Conservation (phyloP, 2,888 invertebrate genomes). For the Mythimna lalbum region DNA sequence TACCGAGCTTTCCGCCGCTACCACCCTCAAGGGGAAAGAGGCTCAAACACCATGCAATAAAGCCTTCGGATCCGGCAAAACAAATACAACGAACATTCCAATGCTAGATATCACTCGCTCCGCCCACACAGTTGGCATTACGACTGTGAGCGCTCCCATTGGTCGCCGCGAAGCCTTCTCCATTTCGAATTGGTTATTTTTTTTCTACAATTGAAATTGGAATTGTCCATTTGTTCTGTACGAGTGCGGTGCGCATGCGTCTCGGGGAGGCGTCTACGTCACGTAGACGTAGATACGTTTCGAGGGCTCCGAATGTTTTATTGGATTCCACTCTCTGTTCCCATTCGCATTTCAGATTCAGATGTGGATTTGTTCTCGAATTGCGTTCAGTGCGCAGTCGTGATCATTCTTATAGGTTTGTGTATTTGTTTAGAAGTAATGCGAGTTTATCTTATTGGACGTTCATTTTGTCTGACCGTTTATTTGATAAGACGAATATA, state of each 20-base stretch:
- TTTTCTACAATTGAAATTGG: slow-evolving; percentile 90
- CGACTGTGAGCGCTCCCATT: slow-evolving; percentile 89
- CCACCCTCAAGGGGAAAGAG: slow-evolving; percentile 88
- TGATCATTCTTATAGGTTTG: slow-evolving; percentile 56
- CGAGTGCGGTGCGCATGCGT: slow-evolving; percentile 85
- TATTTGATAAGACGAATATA: not conserved
- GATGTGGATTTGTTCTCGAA: slow-evolving; percentile 83
- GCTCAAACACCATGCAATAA: slow-evolving; percentile 88
- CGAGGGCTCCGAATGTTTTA: slow-evolving; percentile 87
- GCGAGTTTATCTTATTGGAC: slow-evolving; percentile 15
- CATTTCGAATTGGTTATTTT: slow-evolving; percentile 90
- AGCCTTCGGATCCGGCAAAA: slow-evolving; percentile 89
- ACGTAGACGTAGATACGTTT: slow-evolving; percentile 89
- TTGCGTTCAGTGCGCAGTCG: slow-evolving; percentile 83
- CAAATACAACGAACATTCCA: slow-evolving; percentile 91
- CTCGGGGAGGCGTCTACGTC: slow-evolving; percentile 84
- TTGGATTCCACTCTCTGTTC: slow-evolving; percentile 87
- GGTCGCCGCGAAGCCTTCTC: slow-evolving; percentile 89
- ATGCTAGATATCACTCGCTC: slow-evolving; percentile 91
- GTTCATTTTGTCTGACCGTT: not conserved
- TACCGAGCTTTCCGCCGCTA: slow-evolving; percentile 86
- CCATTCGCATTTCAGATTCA: slow-evolving; percentile 86
- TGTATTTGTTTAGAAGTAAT: slow-evolving; percentile 31
- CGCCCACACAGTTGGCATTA: slow-evolving; percentile 91
- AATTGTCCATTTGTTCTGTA: slow-evolving; percentile 88